Evolutionary conservation across 1,140 invertebrate genomes (phyloP).

Genomic region (Penaeus japonicus): DNA sequence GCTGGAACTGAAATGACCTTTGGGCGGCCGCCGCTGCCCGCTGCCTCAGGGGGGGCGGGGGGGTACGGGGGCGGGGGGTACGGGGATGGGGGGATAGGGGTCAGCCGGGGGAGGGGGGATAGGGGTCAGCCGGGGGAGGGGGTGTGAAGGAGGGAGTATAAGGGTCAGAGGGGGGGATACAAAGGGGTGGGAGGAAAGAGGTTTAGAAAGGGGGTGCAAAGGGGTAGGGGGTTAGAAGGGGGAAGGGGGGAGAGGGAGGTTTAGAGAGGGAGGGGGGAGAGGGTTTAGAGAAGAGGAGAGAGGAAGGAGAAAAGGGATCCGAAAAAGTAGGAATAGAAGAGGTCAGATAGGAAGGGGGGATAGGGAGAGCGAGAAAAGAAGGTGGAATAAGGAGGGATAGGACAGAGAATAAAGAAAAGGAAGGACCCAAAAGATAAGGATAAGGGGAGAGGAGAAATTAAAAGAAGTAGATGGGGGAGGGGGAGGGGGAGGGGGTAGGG

Average conservation of each 20-base stretch:
- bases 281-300: background rate
- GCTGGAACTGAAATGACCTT: constrained; percentile 46
- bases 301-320: background rate
- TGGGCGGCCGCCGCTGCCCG: background rate
- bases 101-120: background rate
- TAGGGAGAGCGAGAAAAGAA: background rate
- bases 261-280: background rate
- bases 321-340: background rate
- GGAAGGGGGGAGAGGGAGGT: background rate
- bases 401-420: background rate
- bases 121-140: background rate
- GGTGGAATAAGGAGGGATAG: too few species aligned
- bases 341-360: background rate
- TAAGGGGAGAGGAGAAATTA: too few species aligned
- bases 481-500: too few species aligned
- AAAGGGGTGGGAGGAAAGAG: too few species aligned
- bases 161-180: background rate
- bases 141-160: background rate
- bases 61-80: background rate
- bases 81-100: background rate
- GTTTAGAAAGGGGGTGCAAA: background rate
- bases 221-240: background rate
- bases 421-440: too few species aligned
- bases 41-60: background rate
- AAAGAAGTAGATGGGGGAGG: too few species aligned